Evolutionary conservation across 1,140 invertebrate species (phyloP), one percentile per base, ranked within the genome.

Genomic region (Nylanderia fulva): DNA sequence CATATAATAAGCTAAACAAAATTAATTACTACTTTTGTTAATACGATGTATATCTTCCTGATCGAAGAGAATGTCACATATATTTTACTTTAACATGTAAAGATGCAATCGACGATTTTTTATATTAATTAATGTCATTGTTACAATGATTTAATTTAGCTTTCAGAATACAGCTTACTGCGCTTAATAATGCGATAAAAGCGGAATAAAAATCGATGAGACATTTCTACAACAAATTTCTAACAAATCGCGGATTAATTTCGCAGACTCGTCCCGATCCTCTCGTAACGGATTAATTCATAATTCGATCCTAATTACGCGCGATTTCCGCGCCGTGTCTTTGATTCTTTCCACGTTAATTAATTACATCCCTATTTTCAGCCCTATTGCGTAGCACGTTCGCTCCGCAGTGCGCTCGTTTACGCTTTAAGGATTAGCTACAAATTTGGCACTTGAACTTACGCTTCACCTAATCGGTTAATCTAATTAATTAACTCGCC

Each of bases 381-480:
- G 21, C 74, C 66, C 68, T 77, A 86, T 71, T 18, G 52, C 77
- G 66, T 60, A 82, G 15, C n/a, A 60, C 66, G 66, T 33, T 82
- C 39, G 52, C 66, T 39, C 5, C 42, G 27, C 36, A 63, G 45
- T 60, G 72, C n/a, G 71, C 27, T 84, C 64, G 58, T 76, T 90
- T 88, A 90, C 85, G 24, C 39, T 91, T 89, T 91, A 86, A 91
- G 92, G 66, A 48, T 82, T 92, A 92, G 91, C 91, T 93, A 93
- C 87, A 92, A 92, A 92, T 93, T 93, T 92, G 92, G 92, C 92
- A 93, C 92, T 93, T 93, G 91, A 92, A 92, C 91, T 90, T 91
- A 92, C 88, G 72, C 91, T 86, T 91, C 89, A 72, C 71, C 85
- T 93, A 92, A 92, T 89, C 85, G 76, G 45, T 93, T 92, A 90